Evolutionary conservation across 2,888 invertebrate species (phyloP).

Genomic region (Drosophila falleni): DNA sequence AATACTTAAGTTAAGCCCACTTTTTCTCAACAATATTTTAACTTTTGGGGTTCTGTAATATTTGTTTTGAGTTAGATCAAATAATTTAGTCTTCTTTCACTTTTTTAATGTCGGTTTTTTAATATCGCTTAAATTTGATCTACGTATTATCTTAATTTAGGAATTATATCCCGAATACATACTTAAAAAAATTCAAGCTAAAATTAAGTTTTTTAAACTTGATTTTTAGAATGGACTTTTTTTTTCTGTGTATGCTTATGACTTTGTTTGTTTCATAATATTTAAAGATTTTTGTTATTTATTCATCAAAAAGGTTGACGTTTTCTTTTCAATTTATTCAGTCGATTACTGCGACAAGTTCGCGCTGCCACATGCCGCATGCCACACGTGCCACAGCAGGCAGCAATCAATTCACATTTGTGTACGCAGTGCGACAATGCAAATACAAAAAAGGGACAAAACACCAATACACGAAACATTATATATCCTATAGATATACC

Average conservation of each 20-base stretch:
- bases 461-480: slow-evolving; percentile 1
- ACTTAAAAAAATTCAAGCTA: too few relatives aligned
- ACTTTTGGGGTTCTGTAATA: too few relatives aligned
- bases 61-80: too few relatives aligned
- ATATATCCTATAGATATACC: background rate
- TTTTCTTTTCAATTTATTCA: slow-evolving; percentile 13
- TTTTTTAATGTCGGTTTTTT: too few relatives aligned
- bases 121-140: too few relatives aligned
- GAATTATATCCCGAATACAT: too few relatives aligned
- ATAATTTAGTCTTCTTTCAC: too few relatives aligned
- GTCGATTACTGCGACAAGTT: slow-evolving; percentile 11
- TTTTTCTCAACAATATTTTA: too few relatives aligned
- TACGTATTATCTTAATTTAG: too few relatives aligned
- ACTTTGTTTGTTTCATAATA: background rate
- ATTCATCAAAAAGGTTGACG: background rate
- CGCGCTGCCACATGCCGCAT: slow-evolving; percentile 13
- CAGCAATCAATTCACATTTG: slow-evolving; percentile 32
- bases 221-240: too few relatives aligned
- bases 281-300: background rate
- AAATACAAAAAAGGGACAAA: slow-evolving; percentile 13
- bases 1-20: too few relatives aligned
- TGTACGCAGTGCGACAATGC: slow-evolving; percentile 23
- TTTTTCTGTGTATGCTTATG: background rate
- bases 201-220: too few relatives aligned
- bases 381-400: slow-evolving; percentile 24